A percentile compares a stretch with the other conserved stretches of the same genome.
phyloP scores from a whole-genome alignment of 2,113 vertebrate species.

The Tauraco erythrolophus region DNA sequence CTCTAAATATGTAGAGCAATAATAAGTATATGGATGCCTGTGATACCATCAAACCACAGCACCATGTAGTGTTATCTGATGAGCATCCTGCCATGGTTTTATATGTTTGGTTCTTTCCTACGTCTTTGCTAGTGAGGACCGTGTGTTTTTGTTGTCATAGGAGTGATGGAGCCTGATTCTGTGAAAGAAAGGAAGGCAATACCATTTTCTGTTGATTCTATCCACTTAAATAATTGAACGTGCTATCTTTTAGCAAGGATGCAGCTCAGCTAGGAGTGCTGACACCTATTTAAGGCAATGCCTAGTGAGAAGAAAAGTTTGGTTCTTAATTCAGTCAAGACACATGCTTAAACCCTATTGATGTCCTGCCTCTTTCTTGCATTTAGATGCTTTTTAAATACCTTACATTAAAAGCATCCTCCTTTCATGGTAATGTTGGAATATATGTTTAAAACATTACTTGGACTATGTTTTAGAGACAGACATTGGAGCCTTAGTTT shows the following conservation, averaged over 20 bases:
- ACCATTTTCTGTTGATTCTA: not conserved
- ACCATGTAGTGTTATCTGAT: not conserved
- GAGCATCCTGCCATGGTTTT: not conserved
- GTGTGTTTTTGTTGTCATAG: not conserved
- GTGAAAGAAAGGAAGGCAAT: not conserved
- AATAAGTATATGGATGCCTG: not conserved
- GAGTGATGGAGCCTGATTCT: not conserved
- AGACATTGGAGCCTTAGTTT: not conserved
- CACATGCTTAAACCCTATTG: not conserved
- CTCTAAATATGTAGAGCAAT: not conserved
- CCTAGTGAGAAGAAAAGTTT: not conserved
- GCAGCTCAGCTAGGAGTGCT: not conserved
- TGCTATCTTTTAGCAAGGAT: not conserved
- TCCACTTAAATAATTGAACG: not conserved
- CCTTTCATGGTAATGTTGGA: not conserved
- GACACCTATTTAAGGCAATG: not conserved
- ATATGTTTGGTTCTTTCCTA: not conserved
- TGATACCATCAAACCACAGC: not conserved
- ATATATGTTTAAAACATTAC: not conserved
- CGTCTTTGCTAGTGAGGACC: not conserved
- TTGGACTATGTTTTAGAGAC: not conserved
- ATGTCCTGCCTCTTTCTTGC: not conserved
- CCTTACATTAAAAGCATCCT: not conserved
- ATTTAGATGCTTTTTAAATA: not conserved
- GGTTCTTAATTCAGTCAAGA: not conserved